These are phyloP conservation scores for Myotis daubentonii DNA, from an alignment of 2,797 vertebrate species.

Conservation along the genomic window DNA sequence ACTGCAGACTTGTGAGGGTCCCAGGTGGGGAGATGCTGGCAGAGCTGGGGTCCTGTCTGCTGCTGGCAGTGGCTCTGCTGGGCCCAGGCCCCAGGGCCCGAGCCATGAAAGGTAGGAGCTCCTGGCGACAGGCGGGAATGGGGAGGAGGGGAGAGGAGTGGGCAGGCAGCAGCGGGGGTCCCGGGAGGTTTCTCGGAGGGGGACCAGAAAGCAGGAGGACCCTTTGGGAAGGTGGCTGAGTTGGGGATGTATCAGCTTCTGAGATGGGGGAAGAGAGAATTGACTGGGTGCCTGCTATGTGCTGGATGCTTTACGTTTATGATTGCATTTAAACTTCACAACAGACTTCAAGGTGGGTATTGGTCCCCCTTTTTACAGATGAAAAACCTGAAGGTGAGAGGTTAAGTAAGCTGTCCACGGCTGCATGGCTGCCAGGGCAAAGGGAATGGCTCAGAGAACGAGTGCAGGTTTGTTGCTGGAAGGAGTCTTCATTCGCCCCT, in stretches of 20 bases:
- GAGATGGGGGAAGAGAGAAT: neutral
- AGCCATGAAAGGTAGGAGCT: conserved; percentile 91
- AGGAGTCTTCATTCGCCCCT: neutral
- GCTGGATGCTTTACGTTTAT: neutral
- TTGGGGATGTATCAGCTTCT: neutral
- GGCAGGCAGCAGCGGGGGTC: neutral
- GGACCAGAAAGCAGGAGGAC: neutral
- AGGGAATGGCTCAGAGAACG: neutral
- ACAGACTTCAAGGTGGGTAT: neutral
- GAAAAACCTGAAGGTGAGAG: neutral
- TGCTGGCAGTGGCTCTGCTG: conserved; percentile 86
- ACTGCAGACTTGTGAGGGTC: neutral
- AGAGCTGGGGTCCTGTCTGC: conserved; percentile 28
- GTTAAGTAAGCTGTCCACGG: neutral
- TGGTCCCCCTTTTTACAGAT: neutral
- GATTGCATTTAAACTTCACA: neutral
- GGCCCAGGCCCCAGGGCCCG: conserved; percentile 81
- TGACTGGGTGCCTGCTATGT: neutral
- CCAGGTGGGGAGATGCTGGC: conserved; percentile 59
- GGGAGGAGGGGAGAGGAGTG: too few relatives aligned
- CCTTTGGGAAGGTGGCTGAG: neutral
- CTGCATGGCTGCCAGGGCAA: neutral
- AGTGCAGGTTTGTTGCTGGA: neutral
- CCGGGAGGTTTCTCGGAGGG: neutral
- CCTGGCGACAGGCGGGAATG: neutral